Evolutionary conservation across 53 echinoderm and acorn worm genomes (phyloP).

Genomic region (Stichopus horrens): DNA sequence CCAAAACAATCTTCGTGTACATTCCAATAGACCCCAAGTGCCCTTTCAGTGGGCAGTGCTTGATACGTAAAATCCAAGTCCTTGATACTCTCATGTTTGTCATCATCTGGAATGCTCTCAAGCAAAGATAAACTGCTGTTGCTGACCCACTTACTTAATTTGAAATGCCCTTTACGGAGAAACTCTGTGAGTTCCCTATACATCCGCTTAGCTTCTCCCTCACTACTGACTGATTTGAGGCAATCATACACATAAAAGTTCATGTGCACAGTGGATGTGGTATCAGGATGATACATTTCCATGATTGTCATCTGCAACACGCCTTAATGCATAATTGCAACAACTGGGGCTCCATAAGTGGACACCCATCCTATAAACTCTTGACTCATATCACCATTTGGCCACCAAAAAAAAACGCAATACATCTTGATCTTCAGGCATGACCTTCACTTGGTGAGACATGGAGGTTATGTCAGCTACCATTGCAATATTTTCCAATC

Average conservation of each 20-base stretch:
- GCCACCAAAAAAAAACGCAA: constrained; percentile 51
- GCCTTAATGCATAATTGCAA: constrained; percentile 53
- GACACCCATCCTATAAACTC: constrained; percentile 27
- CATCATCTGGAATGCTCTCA: constrained; percentile 35
- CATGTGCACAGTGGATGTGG: constrained; percentile 1
- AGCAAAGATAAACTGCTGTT: constrained; percentile 42
- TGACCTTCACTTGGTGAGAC: constrained; percentile 50
- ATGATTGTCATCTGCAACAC: constrained; percentile 56
- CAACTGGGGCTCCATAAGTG: constrained; percentile 56
- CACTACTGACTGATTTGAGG: constrained; percentile 34
- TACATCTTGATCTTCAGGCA: constrained; percentile 25
- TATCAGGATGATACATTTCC: neutral
- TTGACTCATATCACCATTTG: constrained; percentile 37
- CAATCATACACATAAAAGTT: constrained; percentile 54
- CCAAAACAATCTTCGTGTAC: constrained; percentile 42
- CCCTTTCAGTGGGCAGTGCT: constrained; percentile 40
- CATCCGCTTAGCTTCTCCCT: constrained; percentile 14
- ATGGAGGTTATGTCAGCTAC: constrained; percentile 50
- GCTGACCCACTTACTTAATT: constrained; percentile 43
- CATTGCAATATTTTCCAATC: constrained; percentile 33
- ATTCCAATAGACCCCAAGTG: constrained; percentile 25
- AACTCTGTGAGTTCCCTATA: constrained; percentile 29
- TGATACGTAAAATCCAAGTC: constrained; percentile 31
- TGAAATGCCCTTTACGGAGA: constrained; percentile 32
- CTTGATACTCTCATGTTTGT: constrained; percentile 32